Base-by-base conservation (phyloP, 2,888 invertebrate genomes). In the Drosophila niveifrons region DNA sequence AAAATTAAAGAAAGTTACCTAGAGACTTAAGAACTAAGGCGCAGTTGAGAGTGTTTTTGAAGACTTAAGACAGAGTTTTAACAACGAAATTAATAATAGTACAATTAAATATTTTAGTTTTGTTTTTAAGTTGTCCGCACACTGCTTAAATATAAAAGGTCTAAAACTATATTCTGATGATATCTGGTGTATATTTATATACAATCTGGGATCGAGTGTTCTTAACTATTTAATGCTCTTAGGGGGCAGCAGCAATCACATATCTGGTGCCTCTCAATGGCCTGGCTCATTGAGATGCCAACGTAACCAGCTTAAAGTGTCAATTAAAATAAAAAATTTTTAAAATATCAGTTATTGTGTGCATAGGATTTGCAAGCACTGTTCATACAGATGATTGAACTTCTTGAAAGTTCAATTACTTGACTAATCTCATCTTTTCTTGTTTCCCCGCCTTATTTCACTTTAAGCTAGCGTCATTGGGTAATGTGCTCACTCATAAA, bases 61-160 rank as follows among this genome's bases (percentile, higher is more conserved):
- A 74, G 78, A 75, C 75, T 70, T 75, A 78, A 78, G 59, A 74
- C 65, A 68, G 64, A 73, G 51, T 63, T 65, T 72, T 57, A 77
- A 80, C 74, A 78, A 70, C 57, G 52, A 74, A 80, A 69, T 61
- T 66, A 78, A 80, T 76, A 31, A 72, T 75, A 78, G 69, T 80
- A 78, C 75, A 79, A 66, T 23, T 70, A 39, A 47, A 65, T 53
- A 61, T 62, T 67, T 36, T 46, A 51, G 34, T 63, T 56, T 55
- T 53, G 55, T 64, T 48, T 63, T 57, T 67, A 72, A 50, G 55
- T 67, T 66, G 52, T 59, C 59, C 52, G 56, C 47, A 67, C 73
- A 56, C 68, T 59, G 57, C 48, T 78, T 78, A 78, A 36, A 59
- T 28, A 58, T 59, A 56, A 55, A 56, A 55, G 31, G 6, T 53